Base-by-base conservation (phyloP, 1,140 invertebrate genomes). In the Drosophila hydei region DNA sequence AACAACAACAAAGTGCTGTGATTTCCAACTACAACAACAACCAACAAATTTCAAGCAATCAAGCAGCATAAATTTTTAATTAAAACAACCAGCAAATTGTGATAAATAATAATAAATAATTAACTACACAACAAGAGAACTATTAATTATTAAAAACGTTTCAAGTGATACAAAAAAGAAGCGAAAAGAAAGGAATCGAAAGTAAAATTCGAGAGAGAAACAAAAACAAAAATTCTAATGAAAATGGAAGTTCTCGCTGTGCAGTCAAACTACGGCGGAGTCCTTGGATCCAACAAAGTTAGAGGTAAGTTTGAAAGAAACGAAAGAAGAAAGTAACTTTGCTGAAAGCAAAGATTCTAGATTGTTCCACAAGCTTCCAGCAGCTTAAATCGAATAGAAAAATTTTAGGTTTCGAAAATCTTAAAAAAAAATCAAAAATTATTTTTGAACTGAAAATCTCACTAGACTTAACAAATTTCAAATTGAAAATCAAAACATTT, bases 161-260 rank as follows among this genome's bases (percentile, higher is more conserved):
- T 52, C 72, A 72, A 85, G 80, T 85, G 81, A 87, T 85, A 84
- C 45, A 77, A 63, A 33, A 38, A 48, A 48, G 72, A 78, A 51
- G 51, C 47, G 40, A 75, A 72, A 76, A 48, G 38, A 36, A 71
- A 67, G 75, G n/a, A 42, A 42, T 42, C 38, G 38, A 42, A 33
- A 58, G 74, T 63, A 56, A 18, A 33, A 43, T 25, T 64, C 69
- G 50, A 79, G 23, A 63, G n/a, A 50, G 7, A 58, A 33, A 65
- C 23, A 61, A 70, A 69, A 73, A 52, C 67, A 52, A 48, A 40
- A 64, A 65, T 18, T 67, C 75, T 72, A 84, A 91, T 91, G 89
- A 91, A 91, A 91, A 91, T 91, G 91, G 90, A 91, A 88, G 88
- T 91, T 60, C 87, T 91, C 58, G 74, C 90, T 55, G 88, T 89